Percentiles rank a stretch among this genome's conserved stretches.
Conservation (phyloP, 2,888 invertebrate genomes). For the Lingula anatina region DNA sequence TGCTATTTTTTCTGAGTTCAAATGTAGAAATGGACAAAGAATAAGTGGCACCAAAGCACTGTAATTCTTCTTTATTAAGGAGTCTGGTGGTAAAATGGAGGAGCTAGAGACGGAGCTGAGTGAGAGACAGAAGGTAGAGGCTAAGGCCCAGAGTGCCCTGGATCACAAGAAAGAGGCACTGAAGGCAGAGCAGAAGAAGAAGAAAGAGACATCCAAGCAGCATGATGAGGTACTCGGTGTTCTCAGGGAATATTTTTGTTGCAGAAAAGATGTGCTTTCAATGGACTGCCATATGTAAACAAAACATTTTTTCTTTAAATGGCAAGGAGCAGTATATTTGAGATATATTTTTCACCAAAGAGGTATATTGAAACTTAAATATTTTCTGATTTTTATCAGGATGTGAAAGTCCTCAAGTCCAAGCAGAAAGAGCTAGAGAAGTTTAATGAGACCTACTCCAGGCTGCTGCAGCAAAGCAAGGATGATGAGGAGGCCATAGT, state of each 20-base stretch:
- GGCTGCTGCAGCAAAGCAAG: conserved; percentile 65
- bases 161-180: conserved; percentile 65
- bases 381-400: conserved; percentile 28
- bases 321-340: too few species aligned
- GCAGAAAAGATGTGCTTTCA: too few species aligned
- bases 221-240: conserved; percentile 62
- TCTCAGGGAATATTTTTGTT: too few species aligned
- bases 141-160: conserved; percentile 60
- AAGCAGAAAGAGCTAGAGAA: conserved; percentile 60
- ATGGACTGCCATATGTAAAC: too few species aligned
- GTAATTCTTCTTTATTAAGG: too few species aligned
- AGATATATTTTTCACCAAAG: too few species aligned
- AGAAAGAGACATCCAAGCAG: conserved; percentile 65
- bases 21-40: too few species aligned
- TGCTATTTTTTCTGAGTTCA: too few species aligned
- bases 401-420: conserved; percentile 57
- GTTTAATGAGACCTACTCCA: conserved; percentile 60
- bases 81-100: conserved; percentile 63
- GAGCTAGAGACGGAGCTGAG: conserved; percentile 63
- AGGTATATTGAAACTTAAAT: too few species aligned
- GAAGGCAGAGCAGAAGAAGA: conserved; percentile 65
- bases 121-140: conserved; percentile 64
- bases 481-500: conserved; percentile 65
- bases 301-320: too few species aligned
- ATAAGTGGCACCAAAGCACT: too few species aligned